Evolutionary conservation across 2,888 invertebrate species (phyloP), one percentile per base, ranked within the genome.

Genomic region (Chrysotoxum bicinctum): DNA sequence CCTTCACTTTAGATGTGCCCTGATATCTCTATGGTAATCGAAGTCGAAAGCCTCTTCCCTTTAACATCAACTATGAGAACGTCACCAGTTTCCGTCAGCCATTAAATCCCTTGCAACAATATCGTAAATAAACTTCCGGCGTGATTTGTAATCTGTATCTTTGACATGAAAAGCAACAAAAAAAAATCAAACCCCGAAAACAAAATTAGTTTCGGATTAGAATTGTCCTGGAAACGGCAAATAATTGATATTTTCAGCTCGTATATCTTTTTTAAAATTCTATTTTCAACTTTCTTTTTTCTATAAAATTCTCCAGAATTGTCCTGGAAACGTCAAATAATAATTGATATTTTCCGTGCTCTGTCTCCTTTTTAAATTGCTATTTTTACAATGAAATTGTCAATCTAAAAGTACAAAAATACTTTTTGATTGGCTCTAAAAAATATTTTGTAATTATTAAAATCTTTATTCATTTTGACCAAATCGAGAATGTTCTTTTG

Each of bases 51-150:
- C 37, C 21, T 23, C 48, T 14, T 21, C 12, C 35, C 35, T 14
- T 2, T 35, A 21, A 14, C 21, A 58, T 37, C 35, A 37, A 35
- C 58, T 21, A 58, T 58, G 21, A 37, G 21, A 21, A 37, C 9
- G 58, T 37, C 35, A 58, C 8, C 3, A 32, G 12, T 58, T 21
- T 14, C 64, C 35, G 35, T 3, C 12, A 66, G 23, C 66, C 50
- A 35, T 62, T 80, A 30, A 69, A 43, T 62, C 66, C 50, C 35
- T 26, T 16, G 72, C 10, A 72, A 72, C 56, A 72, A 64, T 70
- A 66, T 58, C 56, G 54, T 48, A 75, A 70, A 76, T 76, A 56
- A 60, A 77, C 68, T 77, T 77, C 76, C 82, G 72, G 77, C 73
- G 50, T 35, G 37, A 64, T 73, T 68, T 54, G 54, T 4, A 52